Evolutionary conservation across 2,888 invertebrate genomes (phyloP), one percentile per base, ranked within the genome.

Genomic region (Corythucha ciliata): DNA sequence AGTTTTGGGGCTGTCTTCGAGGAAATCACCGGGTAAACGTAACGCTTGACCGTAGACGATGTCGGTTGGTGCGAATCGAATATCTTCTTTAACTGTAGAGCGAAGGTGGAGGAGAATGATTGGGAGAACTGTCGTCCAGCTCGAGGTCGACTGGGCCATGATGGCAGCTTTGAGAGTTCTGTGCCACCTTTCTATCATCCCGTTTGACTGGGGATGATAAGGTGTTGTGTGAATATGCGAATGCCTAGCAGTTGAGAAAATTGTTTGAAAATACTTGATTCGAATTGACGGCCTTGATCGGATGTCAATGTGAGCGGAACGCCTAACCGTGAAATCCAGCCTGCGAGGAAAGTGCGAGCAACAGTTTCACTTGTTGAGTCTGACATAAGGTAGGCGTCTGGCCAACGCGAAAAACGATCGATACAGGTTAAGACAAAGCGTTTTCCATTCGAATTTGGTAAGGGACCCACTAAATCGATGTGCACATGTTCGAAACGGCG

Each of bases 281-380:
- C 64, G 45, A 69, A 68, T 52, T 68, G 67, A 24, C 62, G 50
- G 26, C 69, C 67, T 57, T 64, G 64, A 59, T 68, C 67, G 10
- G 67, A 64, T 0, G 67, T 66, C 6, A 66, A 57, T 3, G 25
- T 50, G 1, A 25, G 18, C 3, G 70, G 71, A 10, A 64, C 60
- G 1, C 70, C 70, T 50, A 64, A 71, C 8, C 69, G 57, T 1
- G 68, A 48, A 2, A 72, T 63, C 72, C 70, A 72, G 0, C 57
- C 55, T 0, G 45, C 29, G 16, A 64, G 48, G 5, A 72, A 61
- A 2, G 65, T 63, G n/a, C 54, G 44, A 1, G 66, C 67, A 2
- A 66, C 64, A 1, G 66, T 65, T 48, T 64, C 65, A 0, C 68
- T 68, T 0, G 66, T 65, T n/a, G 67, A 67, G 46, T 68, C 63